Conservation (phyloP, 2,113 vertebrate species). For the Hirundichthys speculiger region DNA sequence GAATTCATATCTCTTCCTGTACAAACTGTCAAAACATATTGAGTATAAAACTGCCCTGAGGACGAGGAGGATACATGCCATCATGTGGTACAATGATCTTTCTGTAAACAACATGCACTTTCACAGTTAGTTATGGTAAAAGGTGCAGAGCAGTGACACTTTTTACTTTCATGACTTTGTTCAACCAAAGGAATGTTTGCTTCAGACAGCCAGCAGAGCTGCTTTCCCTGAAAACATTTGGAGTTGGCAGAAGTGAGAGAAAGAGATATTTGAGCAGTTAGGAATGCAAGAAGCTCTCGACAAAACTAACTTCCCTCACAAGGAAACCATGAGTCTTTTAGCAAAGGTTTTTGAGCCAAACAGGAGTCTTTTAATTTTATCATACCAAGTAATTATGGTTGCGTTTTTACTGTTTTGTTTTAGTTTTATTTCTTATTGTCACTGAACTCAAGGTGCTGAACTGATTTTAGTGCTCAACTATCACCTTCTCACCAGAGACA, state of each 20-base stretch:
- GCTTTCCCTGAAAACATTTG: not conserved
- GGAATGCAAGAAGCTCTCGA: not conserved
- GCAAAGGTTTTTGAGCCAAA: not conserved
- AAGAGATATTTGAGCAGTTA: not conserved
- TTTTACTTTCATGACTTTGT: slow-evolving; percentile 12
- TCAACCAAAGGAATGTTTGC: slow-evolving; percentile 1
- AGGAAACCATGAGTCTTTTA: slow-evolving; percentile 6
- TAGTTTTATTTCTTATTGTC: not conserved
- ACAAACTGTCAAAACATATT: slow-evolving; percentile 6
- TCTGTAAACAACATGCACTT: slow-evolving; percentile 6
- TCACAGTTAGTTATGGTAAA: not conserved
- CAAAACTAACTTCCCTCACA: slow-evolving; percentile 4
- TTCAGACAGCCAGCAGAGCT: not conserved
- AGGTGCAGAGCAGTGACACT: not conserved
- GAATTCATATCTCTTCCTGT: slow-evolving; percentile 22
- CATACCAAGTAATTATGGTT: not conserved
- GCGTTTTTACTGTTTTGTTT: not conserved
- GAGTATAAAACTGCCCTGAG: not conserved
- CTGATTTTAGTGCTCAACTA: too few species aligned
- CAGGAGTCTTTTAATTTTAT: not conserved
- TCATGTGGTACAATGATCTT: slow-evolving; percentile 5
- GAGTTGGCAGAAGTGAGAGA: slow-evolving; percentile 1
- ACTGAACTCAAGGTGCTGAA: too few species aligned
- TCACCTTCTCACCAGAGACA: too few species aligned
- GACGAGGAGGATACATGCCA: not conserved